Evolutionary conservation across 2,888 invertebrate genomes (phyloP), one percentile per base, ranked within the genome.

Genomic region (Sinhomidia bicolor): DNA sequence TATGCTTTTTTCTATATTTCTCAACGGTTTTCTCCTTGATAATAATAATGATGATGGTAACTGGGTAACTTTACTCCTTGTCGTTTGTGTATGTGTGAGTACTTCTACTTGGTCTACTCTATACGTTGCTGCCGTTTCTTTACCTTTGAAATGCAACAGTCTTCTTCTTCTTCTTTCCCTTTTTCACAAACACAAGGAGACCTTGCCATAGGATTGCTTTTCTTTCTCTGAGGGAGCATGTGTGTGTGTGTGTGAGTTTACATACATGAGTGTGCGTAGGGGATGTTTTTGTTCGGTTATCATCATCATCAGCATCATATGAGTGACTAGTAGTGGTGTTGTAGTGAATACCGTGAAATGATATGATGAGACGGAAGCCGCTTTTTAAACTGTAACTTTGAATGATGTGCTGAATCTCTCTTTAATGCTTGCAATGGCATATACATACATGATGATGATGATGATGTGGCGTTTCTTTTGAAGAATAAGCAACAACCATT

Each of bases 121-220:
- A 14, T 26, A 17, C 12, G 51, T 65, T 23, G 41, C 32, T 78
- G n/a, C 60, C 51, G 76, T 76, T 76, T 74, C 29, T 74, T 44
- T 51, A 47, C 82, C 68, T 68, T 83, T 78, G 68, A 83, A 88
- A 88, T 68, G 88, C 88, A 88, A 88, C 88, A 88, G 88, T 88
- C 83, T 88, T 82, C 47, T 65, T 54, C 36, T 23, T 23, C 41
- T 32, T 7, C 62, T 10, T 54, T 23, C 44, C 41, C 23, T 7
- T 78, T 10, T 29, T 32, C 14, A 29, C 62, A 85, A 65, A 85
- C 36, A 85, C 65, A 7, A 23, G 23, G 68, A 85, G 85, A 80
- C 79, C 74, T 74, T 57, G 10, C 81, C 51, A 26, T 57, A 76
- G 62, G 82, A 82, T 87, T 87, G 81, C 81, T 82, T 29, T 57